phyloP scores from a whole-genome alignment of 2,888 invertebrate species.

The Diploptera punctata region DNA sequence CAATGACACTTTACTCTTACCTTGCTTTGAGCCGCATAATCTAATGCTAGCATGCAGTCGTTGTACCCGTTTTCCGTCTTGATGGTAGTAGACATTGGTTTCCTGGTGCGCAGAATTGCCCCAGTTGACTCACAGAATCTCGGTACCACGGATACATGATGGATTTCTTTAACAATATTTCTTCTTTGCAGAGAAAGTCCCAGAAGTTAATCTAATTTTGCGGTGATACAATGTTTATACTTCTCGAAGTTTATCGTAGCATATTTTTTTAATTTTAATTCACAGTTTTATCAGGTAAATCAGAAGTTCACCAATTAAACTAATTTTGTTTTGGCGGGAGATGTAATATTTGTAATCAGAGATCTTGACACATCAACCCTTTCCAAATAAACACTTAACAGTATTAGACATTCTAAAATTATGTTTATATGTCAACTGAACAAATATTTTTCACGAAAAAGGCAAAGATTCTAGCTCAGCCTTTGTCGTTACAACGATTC shows the following conservation, averaged over 20 bases:
- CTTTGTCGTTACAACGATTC: too few species aligned
- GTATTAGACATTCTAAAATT: too few species aligned
- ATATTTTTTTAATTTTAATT: background rate
- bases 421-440: too few species aligned
- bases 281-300: too few species aligned
- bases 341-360: too few species aligned
- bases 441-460: too few species aligned
- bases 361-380: background rate
- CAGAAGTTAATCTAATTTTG: too few species aligned
- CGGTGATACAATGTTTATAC: too few species aligned
- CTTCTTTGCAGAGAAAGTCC: too few species aligned
- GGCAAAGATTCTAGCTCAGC: too few species aligned
- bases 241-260: background rate
- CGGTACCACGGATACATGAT: constrained; percentile 45
- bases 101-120: constrained; percentile 54
- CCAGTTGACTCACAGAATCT: constrained; percentile 43
- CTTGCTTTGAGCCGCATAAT: constrained; percentile 72
- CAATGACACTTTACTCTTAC: constrained; percentile 57
- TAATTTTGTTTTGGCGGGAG: background rate
- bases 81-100: constrained; percentile 65
- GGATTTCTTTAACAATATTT: background rate
- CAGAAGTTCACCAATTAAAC: too few species aligned
- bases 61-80: constrained; percentile 72
- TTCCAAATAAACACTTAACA: too few species aligned
- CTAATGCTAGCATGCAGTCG: constrained; percentile 73